Evolutionary conservation across 2,888 invertebrate species (phyloP).

Genomic region (Phortica magna): DNA sequence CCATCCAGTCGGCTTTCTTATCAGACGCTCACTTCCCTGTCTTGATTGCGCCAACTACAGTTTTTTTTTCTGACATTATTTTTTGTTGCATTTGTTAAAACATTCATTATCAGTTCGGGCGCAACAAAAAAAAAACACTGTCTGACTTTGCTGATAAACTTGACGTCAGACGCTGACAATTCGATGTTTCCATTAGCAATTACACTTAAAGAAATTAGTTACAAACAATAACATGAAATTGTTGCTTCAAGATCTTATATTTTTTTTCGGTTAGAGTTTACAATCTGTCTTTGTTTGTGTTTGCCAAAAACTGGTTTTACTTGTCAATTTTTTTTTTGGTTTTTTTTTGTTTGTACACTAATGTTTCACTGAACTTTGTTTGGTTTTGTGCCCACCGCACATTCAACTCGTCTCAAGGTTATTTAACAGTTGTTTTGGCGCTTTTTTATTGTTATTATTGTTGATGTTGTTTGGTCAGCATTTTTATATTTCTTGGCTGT

Average conservation of each 20-base stretch:
- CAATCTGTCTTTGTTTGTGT: neutral
- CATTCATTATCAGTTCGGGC: neutral
- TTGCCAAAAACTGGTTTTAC: neutral
- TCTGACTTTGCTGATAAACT: conserved; percentile 9
- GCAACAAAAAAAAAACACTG: neutral
- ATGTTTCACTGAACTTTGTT: conserved; percentile 7
- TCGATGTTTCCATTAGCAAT: neutral
- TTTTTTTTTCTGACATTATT: neutral
- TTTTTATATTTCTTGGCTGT: neutral
- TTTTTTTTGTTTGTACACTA: conserved; percentile 1
- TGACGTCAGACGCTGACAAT: neutral
- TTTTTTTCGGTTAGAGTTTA: too few species aligned
- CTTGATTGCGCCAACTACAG: too few species aligned
- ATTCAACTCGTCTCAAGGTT: neutral
- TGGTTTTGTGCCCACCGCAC: neutral
- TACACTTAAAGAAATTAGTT: neutral
- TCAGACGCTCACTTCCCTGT: neutral
- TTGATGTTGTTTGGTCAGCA: neutral
- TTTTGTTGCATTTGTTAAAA: neutral
- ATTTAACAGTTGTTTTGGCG: neutral
- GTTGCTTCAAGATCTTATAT: too few species aligned
- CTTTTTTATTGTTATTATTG: neutral
- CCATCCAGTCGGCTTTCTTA: neutral
- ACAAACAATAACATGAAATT: neutral
- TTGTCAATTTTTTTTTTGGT: neutral